A percentile compares a stretch with the other conserved stretches of the same genome.
phyloP scores from a whole-genome alignment of 2,797 vertebrate species.

The Phoebastria nigripes region DNA sequence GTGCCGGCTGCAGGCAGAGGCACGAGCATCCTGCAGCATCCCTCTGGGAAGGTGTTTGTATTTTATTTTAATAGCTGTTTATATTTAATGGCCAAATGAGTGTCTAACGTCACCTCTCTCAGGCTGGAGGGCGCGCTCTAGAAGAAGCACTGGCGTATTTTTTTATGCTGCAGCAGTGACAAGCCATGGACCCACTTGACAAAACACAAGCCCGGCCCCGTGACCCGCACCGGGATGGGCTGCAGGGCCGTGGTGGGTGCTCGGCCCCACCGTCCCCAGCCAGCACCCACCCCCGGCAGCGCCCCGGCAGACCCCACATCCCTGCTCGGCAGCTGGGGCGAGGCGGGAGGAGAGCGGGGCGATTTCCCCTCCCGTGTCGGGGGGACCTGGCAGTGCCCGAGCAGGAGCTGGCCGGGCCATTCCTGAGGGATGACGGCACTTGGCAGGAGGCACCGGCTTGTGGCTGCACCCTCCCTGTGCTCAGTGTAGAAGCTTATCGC shows the following conservation, averaged over 20 bases:
- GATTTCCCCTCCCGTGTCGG: not conserved
- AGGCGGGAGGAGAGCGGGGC: not conserved
- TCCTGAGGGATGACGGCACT: not conserved
- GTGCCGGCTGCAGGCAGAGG: not conserved
- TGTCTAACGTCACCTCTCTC: not conserved
- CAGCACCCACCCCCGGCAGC: not conserved
- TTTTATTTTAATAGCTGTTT: not conserved
- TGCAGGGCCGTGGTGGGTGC: not conserved
- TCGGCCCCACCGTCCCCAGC: not conserved
- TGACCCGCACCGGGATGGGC: not conserved
- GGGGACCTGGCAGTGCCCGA: not conserved
- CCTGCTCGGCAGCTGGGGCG: not conserved
- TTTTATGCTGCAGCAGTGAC: not conserved
- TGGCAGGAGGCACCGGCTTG: not conserved
- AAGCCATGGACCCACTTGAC: not conserved
- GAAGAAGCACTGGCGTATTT: not conserved
- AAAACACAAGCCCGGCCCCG: rapidly evolving
- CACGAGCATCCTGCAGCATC: not conserved
- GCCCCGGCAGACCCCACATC: rapidly evolving
- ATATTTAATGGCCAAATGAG: not conserved
- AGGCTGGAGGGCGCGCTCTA: not conserved
- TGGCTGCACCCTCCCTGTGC: not conserved
- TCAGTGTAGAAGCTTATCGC: not conserved
- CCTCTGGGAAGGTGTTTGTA: not conserved
- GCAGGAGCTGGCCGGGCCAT: not conserved